phyloP scores from a whole-genome alignment of 2,113 vertebrate genomes.

The Glareola pratincola region DNA sequence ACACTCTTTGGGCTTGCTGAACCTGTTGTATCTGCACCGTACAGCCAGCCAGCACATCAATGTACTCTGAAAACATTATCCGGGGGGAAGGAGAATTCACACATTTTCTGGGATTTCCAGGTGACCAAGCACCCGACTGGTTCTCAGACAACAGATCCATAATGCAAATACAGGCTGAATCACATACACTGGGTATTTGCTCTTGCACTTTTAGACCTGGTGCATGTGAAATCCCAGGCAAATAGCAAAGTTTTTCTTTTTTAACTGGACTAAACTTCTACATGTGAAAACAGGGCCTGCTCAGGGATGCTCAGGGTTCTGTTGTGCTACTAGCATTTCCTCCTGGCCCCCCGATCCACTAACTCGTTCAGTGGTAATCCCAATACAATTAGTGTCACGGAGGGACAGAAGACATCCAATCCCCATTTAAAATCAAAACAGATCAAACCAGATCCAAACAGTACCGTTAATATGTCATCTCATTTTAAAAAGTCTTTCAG shows the following conservation, averaged over 20 bases:
- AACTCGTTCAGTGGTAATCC: background rate
- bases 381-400: background rate
- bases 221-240: background rate
- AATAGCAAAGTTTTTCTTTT: background rate
- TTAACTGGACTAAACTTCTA: background rate
- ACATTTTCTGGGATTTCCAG: background rate
- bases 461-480: background rate
- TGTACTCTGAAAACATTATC: background rate
- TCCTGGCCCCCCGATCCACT: background rate
- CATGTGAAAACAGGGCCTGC: background rate
- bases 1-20: background rate
- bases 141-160: background rate
- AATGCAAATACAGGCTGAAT: background rate
- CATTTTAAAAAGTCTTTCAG: background rate
- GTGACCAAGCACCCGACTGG: background rate
- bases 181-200: background rate
- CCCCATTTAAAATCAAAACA: background rate
- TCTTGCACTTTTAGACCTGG: background rate
- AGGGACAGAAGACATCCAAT: background rate
- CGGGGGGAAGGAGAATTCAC: background rate
- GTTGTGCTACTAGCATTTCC: background rate
- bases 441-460: background rate
- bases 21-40: accelerated
- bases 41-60: background rate
- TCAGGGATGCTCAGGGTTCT: background rate